phyloP scores from a whole-genome alignment of 2,888 invertebrate species.

The Cordilura impudica region DNA sequence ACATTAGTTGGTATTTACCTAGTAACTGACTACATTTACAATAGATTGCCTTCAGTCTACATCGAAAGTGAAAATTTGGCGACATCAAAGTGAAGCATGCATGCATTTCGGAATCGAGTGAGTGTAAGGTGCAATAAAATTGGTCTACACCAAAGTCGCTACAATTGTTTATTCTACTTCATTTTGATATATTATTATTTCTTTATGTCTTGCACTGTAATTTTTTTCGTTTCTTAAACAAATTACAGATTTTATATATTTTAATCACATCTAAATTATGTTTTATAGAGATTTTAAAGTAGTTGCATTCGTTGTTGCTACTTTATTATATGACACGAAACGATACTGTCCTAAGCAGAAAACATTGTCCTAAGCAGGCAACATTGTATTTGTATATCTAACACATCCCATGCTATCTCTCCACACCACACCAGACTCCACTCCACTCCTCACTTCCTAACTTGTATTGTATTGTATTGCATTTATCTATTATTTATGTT shows the following conservation, averaged over 20 bases:
- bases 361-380: background rate
- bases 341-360: background rate
- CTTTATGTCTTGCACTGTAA: background rate
- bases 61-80: no score
- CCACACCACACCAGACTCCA: background rate
- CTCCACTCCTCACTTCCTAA: slow-evolving; percentile 25
- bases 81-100: no score
- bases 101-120: no score
- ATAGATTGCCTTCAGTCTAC: no score
- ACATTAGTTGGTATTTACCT: no score
- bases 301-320: slow-evolving; percentile 30
- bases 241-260: slow-evolving; percentile 1
- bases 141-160: background rate
- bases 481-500: slow-evolving; percentile 46
- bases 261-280: slow-evolving; percentile 34
- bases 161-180: background rate
- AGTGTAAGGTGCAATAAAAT: background rate
- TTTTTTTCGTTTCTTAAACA: background rate
- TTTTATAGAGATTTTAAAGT: slow-evolving; percentile 8
- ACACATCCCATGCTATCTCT: background rate
- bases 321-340: slow-evolving; percentile 18
- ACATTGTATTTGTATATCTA: background rate
- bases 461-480: no score
- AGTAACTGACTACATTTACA: no score
- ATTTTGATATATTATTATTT: background rate